Base-by-base conservation (phyloP, 2,113 vertebrate species). In the Falco punctatus region DNA sequence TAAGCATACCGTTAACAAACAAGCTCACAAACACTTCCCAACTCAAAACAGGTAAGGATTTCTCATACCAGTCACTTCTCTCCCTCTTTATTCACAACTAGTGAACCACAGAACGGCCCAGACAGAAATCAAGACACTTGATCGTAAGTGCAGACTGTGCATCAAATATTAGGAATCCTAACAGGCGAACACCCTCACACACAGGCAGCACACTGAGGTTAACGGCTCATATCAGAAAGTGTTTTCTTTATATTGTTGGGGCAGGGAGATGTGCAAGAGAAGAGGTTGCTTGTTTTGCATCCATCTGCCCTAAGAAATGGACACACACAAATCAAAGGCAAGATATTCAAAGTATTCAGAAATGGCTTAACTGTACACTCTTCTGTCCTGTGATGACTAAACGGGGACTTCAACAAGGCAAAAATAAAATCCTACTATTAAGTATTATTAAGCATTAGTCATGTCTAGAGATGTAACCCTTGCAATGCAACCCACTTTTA, bases 361-460 rank as follows among this genome's bases (percentile, higher is more conserved):
- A 91, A 1, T 58, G 46, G 42, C 62, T 90, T 83, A 85, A 82
- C 44, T 49, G 35, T 13, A 72, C 18, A 19, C 27, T 72, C 24
- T 61, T 54, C 92, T 52, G 32, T 28, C 44, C 35, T 69, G 28
- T 5, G 52, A 65, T 73, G 75, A 86, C 71, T 91, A 95, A 94
- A 46, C 13, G 51, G 38, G 22, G 38, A 72, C 81, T 81, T 92
- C 79, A 72, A 52, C 17, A 58, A 24, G 28, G 24, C 66, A 90
- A 96, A 81, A 74, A 74, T 59, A 80, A 96, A 96, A 91, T 52
- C 48, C 57, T 84, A 67, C 75, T 74, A 88, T 80, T 80, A 65
- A 85, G 62, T 61, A 65, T 51, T 89, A 73, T 79, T 87, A 90
- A 94, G 61, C 32, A 77, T 90, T 78, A 95, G 75, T 88, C 81